Conservation (phyloP, 2,888 invertebrate genomes). For the Noctuana brunneofusca region DNA sequence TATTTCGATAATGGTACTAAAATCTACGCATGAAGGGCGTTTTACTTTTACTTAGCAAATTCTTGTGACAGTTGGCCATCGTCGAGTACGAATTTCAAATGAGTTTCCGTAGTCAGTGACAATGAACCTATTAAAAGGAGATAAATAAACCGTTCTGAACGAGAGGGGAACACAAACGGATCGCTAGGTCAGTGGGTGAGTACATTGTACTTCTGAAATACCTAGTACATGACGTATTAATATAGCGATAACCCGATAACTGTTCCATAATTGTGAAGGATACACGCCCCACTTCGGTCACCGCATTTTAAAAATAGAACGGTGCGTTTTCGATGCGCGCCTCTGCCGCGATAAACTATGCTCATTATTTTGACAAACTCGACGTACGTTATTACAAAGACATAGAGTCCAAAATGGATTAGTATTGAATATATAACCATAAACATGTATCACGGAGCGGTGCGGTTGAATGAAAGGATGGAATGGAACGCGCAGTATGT, state of each 20-base stretch:
- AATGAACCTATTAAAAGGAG: constrained; percentile 6
- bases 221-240: constrained; percentile 30
- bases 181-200: constrained; percentile 12
- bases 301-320: constrained; percentile 81
- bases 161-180: constrained; percentile 10
- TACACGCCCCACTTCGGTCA: constrained; percentile 77
- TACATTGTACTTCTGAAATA: constrained; percentile 10
- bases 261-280: constrained; percentile 70
- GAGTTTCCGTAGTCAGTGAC: constrained; percentile 1
- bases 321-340: constrained; percentile 75
- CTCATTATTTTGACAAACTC: constrained; percentile 42
- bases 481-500: constrained; percentile 51
- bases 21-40: constrained; percentile 45
- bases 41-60: constrained; percentile 42
- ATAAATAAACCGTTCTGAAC: not conserved
- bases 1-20: constrained; percentile 41
- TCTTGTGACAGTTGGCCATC: constrained; percentile 14
- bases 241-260: constrained; percentile 55
- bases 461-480: constrained; percentile 65
- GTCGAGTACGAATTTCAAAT: constrained; percentile 17
- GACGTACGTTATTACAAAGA: constrained; percentile 44
- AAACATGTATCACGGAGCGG: constrained; percentile 46
- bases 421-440: constrained; percentile 44
- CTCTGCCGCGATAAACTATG: constrained; percentile 54
- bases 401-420: constrained; percentile 52